phyloP scores from a whole-genome alignment of 92 coral and sea anemone species.

The Palythoa caribaeorum region DNA sequence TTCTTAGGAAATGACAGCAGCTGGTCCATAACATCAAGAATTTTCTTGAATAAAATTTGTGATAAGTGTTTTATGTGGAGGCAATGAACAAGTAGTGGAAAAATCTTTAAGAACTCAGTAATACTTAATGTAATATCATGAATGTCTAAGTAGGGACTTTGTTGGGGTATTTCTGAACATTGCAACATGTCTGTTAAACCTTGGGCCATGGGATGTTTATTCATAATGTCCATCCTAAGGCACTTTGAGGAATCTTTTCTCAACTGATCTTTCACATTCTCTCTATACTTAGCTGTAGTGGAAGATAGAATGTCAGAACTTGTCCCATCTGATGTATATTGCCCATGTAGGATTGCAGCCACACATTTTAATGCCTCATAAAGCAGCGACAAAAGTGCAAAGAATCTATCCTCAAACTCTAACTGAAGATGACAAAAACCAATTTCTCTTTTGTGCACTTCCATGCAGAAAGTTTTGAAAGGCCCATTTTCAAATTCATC shows the following conservation, averaged over 20 bases:
- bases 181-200: not conserved
- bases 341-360: not conserved
- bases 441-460: not conserved
- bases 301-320: not conserved
- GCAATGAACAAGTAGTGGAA: conserved; percentile 52
- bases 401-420: not conserved
- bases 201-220: not conserved
- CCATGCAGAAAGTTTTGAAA: not conserved
- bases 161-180: not conserved
- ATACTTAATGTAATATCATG: not conserved
- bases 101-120: conserved; percentile 30
- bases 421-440: not conserved
- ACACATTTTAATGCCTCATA: conserved; percentile 9
- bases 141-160: not conserved
- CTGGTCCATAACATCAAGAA: conserved; percentile 50
- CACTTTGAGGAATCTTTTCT: not conserved
- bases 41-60: conserved; percentile 61
- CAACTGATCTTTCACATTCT: not conserved
- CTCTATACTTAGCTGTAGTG: not conserved
- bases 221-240: not conserved
- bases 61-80: conserved; percentile 67
- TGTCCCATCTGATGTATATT: not conserved
- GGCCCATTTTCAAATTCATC: not conserved
- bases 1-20: conserved; percentile 17
- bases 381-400: conserved; percentile 20